Conservation (phyloP, 2,113 vertebrate genomes). For the Hypanus sabinus region DNA sequence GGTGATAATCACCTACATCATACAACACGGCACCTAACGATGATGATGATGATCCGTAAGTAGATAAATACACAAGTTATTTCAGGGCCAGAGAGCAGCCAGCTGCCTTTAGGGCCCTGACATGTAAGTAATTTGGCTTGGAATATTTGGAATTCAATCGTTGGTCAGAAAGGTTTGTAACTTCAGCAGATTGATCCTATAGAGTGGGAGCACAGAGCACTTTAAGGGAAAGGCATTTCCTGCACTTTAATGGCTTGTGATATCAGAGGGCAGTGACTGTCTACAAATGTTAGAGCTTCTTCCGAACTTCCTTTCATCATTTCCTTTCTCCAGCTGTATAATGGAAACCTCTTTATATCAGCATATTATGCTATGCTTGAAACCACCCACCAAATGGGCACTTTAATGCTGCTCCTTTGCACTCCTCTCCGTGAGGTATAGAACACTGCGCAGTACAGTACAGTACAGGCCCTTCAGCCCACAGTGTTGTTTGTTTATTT, state of each 20-base stretch:
- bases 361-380: background rate
- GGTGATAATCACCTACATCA: too few relatives aligned
- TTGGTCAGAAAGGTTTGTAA: background rate
- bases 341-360: background rate
- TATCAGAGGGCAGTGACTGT: background rate
- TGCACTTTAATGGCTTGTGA: background rate
- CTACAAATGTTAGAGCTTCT: background rate
- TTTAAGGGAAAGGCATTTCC: background rate
- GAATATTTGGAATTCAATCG: background rate
- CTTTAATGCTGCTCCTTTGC: background rate
- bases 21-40: too few relatives aligned
- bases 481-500: too few relatives aligned
- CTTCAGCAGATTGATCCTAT: too few relatives aligned
- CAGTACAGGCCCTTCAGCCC: too few relatives aligned
- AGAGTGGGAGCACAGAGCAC: background rate
- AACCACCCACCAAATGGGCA: background rate
- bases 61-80: too few relatives aligned
- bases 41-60: too few relatives aligned
- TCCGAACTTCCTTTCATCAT: background rate
- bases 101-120: background rate
- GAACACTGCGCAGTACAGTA: too few relatives aligned
- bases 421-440: background rate
- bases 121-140: background rate
- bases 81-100: too few relatives aligned
- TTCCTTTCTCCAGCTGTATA: background rate